Conservation (phyloP, 2,888 invertebrate genomes). For the Erpobdella octoculata region DNA sequence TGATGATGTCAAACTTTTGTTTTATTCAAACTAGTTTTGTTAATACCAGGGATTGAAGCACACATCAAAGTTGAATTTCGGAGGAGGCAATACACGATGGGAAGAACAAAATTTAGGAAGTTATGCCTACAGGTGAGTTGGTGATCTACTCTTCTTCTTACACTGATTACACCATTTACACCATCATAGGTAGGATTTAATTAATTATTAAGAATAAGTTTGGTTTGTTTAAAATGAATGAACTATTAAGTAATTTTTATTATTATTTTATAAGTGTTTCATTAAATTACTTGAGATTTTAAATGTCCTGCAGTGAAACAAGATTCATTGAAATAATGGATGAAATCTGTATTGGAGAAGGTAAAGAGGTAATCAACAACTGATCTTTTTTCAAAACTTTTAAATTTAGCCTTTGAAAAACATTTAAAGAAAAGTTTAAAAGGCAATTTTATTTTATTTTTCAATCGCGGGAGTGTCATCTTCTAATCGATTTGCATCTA, state of each 20-base stretch:
- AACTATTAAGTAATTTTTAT: background rate
- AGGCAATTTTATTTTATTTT: background rate
- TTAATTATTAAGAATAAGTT: background rate
- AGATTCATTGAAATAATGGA: conserved; percentile 85
- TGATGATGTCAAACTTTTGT: too few species aligned
- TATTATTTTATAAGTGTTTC: too few species aligned
- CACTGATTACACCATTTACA: too few species aligned
- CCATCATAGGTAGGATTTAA: too few species aligned
- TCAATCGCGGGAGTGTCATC: background rate
- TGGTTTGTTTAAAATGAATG: background rate
- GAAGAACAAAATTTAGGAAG: conserved; percentile 46
- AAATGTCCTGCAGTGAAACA: conserved; percentile 63
- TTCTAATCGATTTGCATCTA: background rate
- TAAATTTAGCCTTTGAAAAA: background rate
- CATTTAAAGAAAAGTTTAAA: too few species aligned
- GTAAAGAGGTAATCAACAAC: background rate
- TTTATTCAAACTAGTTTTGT: too few species aligned
- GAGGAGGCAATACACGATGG: conserved; percentile 49
- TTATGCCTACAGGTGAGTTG: conserved; percentile 41
- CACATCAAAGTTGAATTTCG: conserved; percentile 47
- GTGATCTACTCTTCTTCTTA: too few species aligned
- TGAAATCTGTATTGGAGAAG: conserved; percentile 68
- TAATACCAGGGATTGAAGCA: conserved; percentile 45
- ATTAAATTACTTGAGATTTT: too few species aligned
- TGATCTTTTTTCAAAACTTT: background rate